Percentiles rank a stretch among this genome's conserved stretches.
These are phyloP conservation scores for Nesidiocoris tenuis DNA, from an alignment of 2,888 invertebrate genomes.

Conservation along the genomic window DNA sequence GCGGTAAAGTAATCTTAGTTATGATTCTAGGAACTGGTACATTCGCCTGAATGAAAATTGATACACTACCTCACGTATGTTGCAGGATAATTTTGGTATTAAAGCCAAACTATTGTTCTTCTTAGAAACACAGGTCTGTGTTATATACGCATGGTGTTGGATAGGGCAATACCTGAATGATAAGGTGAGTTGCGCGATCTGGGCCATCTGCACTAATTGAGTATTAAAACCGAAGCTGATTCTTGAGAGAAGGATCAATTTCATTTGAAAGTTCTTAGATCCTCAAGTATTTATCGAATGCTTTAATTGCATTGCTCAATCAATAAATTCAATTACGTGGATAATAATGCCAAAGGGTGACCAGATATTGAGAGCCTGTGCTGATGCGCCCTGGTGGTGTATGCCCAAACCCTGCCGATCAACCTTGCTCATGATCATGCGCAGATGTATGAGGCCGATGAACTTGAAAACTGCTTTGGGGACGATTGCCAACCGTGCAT, in stretches of 20 bases:
- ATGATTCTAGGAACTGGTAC: background rate
- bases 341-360: too few species aligned
- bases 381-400: background rate
- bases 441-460: background rate
- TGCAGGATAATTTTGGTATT: conserved; percentile 6
- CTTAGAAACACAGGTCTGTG: background rate
- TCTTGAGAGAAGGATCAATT: too few species aligned
- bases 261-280: too few species aligned
- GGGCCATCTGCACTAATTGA: too few species aligned
- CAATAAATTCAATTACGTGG: too few species aligned
- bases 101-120: conserved; percentile 7
- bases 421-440: background rate
- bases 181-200: too few species aligned
- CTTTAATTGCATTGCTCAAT: too few species aligned
- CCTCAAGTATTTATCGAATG: too few species aligned
- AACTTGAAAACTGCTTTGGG: background rate
- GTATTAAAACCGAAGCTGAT: too few species aligned
- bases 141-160: conserved; percentile 22
- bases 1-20: background rate
- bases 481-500: background rate
- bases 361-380: background rate
- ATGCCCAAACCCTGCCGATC: background rate
- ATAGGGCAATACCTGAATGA: too few species aligned
- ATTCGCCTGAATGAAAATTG: background rate
- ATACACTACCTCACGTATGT: background rate